Conservation (phyloP, 2,888 invertebrate genomes). For the Acanthosoma haemorrhoidale region DNA sequence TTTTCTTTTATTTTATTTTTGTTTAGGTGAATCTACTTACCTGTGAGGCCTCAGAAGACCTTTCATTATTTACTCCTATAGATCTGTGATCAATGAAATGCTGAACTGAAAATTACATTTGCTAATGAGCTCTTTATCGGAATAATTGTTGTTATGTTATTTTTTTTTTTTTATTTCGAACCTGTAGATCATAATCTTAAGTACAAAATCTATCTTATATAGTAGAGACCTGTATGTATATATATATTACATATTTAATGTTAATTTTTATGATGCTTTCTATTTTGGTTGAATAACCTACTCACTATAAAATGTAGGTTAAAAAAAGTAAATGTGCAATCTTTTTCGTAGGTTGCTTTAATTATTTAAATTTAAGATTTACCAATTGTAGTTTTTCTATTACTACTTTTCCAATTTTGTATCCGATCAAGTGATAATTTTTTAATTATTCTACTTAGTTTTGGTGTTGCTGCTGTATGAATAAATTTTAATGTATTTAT, state of each 20-base stretch:
- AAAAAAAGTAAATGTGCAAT: background rate
- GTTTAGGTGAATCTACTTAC: conserved; percentile 30
- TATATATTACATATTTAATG: background rate
- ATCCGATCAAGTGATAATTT: background rate
- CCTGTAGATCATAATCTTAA: conserved; percentile 8
- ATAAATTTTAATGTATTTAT: background rate
- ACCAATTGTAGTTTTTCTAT: background rate
- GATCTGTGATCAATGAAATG: conserved; percentile 21
- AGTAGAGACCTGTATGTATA: background rate
- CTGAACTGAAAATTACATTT: background rate
- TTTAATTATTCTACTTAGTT: background rate
- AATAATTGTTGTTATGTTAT: background rate
- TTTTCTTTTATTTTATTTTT: background rate
- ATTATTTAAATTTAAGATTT: background rate
- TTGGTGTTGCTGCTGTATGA: background rate
- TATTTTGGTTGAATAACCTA: background rate
- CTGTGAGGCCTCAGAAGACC: background rate
- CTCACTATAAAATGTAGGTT: background rate
- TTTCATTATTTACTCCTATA: background rate
- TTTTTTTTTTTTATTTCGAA: background rate
- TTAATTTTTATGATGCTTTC: background rate
- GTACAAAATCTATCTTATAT: conserved; percentile 7
- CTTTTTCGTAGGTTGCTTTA: background rate
- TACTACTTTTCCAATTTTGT: background rate
- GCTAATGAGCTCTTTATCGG: background rate